Evolutionary conservation across 2,888 invertebrate genomes (phyloP), one percentile per base, ranked within the genome.

Genomic region (Trichopoda pennipes): DNA sequence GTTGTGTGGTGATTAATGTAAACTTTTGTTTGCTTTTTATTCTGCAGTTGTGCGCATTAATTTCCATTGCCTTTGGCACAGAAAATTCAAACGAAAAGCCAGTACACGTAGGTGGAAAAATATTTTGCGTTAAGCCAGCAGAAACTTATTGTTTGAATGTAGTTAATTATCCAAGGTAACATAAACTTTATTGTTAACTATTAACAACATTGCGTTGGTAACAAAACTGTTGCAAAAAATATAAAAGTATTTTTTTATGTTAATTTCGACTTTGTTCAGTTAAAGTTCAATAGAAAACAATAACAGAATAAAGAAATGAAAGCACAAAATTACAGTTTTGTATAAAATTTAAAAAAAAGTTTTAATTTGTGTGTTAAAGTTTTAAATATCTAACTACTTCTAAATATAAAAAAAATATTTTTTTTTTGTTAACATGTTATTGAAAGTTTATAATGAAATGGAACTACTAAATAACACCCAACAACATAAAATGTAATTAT

Each of bases 91-190:
- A 66, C 17, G 44, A 70, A 17, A 19, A 38, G 6, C 16, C 69
- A 47, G 61, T 49, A 21, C 14, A 47, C 21, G 44, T 56, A 55
- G 76, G 55, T n/a, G 76, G 53, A 47, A 81, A 72, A 61, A 38
- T 81, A 21, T 68, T 81, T 32, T 81, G 76, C 61, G 61, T 55
- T 32, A 53, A 61, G 28, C 58, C 72, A 35, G 72, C 32, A 19
- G 56, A 76, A 81, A 76, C 81, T 60, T 76, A 63, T 66, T 81
- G 77, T 64, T 51, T 73, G 49, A 68, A 73, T 14, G 56, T 73
- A 14, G 49, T 77, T 56, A 51, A 81, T 76, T 81, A 81, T 73
- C 81, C 76, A 60, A 81, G 81, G 81, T 76, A 81, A 76, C 8
- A 12, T 14, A 64, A 78, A 72, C 55, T 72, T 64, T 63, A 42